phyloP scores from a whole-genome alignment of 2,113 vertebrate species.

The Phaetusa simplex region DNA sequence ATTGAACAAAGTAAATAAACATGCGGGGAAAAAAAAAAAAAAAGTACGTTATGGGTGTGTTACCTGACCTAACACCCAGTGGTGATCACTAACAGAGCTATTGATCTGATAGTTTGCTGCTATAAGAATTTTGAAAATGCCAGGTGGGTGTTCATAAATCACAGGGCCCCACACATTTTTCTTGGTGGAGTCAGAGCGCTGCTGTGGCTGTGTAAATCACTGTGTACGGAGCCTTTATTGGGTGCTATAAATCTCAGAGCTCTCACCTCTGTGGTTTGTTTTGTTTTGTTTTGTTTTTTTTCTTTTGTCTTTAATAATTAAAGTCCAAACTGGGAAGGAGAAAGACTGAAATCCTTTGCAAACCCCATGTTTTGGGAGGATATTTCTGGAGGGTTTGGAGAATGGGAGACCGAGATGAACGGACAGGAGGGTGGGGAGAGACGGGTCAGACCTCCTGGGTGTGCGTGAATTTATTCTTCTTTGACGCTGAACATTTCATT shows the following conservation, averaged over 20 bases:
- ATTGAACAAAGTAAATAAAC: neutral
- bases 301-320: neutral
- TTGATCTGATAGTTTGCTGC: neutral
- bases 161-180: neutral
- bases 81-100: neutral
- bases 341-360: neutral
- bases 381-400: neutral
- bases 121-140: neutral
- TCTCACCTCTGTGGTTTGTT: neutral
- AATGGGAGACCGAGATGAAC: neutral
- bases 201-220: neutral
- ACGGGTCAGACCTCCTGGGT: neutral
- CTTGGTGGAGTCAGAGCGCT: neutral
- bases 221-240: neutral
- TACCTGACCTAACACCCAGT: neutral
- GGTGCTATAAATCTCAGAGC: neutral
- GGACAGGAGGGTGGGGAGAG: neutral
- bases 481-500: neutral
- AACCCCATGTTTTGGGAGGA: neutral
- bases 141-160: neutral
- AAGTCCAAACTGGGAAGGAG: neutral
- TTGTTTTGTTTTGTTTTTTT: too few species aligned
- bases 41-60: neutral
- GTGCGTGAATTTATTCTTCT: neutral
- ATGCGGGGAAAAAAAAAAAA: accelerated